Conservation (phyloP, 2,113 vertebrate genomes). For the Vireo altiloquus region DNA sequence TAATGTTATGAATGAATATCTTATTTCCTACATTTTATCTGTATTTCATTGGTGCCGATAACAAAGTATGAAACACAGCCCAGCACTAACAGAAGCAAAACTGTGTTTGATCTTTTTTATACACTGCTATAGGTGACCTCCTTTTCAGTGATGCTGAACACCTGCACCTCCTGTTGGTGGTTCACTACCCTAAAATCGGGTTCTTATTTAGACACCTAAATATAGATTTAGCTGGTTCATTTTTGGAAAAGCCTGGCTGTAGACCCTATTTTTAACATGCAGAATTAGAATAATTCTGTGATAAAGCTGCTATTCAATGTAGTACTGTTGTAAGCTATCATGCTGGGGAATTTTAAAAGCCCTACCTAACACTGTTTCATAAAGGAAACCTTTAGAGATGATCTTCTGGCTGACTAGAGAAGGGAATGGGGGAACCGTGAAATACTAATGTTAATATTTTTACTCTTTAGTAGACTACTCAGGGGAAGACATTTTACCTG, state of each 20-base stretch:
- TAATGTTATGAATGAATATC: background rate
- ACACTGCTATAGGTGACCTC: background rate
- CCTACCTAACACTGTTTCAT: background rate
- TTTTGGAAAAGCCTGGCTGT: background rate
- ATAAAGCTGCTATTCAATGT: background rate
- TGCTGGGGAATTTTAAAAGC: background rate
- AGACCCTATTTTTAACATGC: background rate
- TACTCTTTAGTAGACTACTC: constrained; percentile 24
- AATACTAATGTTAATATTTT: constrained; percentile 44
- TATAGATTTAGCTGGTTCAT: background rate
- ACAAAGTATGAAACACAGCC: background rate
- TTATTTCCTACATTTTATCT: background rate
- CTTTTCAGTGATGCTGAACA: background rate
- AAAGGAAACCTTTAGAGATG: constrained; percentile 14
- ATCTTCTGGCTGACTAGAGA: constrained; percentile 27
- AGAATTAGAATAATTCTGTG: background rate
- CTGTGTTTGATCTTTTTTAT: background rate
- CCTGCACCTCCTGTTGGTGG: background rate
- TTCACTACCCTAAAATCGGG: background rate
- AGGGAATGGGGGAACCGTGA: background rate
- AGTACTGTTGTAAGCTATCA: background rate
- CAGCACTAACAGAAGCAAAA: background rate
- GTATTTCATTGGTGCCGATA: background rate
- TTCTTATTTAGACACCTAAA: background rate
- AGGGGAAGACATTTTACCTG: constrained; percentile 37